Base-by-base conservation (phyloP, 1,140 invertebrate genomes). In the Caenorhabditis elegans region DNA sequence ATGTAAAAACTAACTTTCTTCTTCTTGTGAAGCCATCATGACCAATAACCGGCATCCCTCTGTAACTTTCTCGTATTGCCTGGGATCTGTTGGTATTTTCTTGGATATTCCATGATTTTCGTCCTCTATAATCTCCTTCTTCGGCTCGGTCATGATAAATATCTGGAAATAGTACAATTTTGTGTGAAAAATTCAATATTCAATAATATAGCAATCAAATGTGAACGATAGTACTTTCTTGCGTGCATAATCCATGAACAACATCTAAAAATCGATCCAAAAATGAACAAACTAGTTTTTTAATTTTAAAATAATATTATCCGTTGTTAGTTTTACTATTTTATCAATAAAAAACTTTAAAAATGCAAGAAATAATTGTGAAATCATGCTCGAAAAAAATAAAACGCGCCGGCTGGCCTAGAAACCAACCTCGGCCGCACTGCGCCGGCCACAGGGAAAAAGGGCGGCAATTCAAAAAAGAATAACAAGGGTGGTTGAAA, bases 21-120 rank as follows among this genome's bases (percentile, higher is more conserved):
- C 76, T 13, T 49, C 36, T 36, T 47, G 46, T 22, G 79, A 53
- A 47, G 79, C 51, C 79, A 80, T 80, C 39, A 17, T 24, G 15
- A 70, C 79, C 76, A n/a, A 39, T 31, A 80, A 46, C 24, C 79
- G 48, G 43, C 79, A 80, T 75, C 79, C 79, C 70, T 80, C 79
- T 10, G 26, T 19, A 22, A 80, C 39, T 79, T 77, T 77, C 22
- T 70, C 60, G 13, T 70, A 39, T 43, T 39, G 11, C 22, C n/a
- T 70, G 6, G 34, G 31, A 70, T 5, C 60, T 10, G 11, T 10
- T 70, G 10, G 34, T 22, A 22, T 70, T 70, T 31, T 24, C 60
- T 43, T 70, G 10, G 60, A n/a, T 22, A 15, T 43, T 70, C 43
- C 34, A 39, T 39, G 36, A 6, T 10, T 70, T 70, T 70, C 60